Base-by-base conservation (phyloP, 2,888 invertebrate genomes). In the Strigamia crassipes region DNA sequence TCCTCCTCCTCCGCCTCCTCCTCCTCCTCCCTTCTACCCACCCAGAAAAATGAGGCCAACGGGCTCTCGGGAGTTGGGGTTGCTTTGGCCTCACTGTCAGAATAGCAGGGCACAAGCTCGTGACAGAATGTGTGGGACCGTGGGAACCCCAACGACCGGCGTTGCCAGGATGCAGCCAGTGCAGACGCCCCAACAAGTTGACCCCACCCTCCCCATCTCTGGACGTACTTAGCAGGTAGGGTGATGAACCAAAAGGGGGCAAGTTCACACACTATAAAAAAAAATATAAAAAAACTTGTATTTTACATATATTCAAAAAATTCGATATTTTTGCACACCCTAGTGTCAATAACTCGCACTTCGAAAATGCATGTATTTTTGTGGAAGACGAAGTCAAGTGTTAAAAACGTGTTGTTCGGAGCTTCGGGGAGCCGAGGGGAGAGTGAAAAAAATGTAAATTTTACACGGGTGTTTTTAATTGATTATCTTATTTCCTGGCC, bases 41-140 rank as follows among this genome's bases (percentile, higher is more conserved):
- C 13, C 73, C 31, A 27, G 73, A 27, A 73, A 73, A 73, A 73
- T 73, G 73, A 73, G 73, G 73, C 73, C 73, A 73, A 73, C 73
- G 73, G 73, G 73, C 73, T 73, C 73, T 73, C 73, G 73, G 13
- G 27, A 73, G 73, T 31, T 27, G 73, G 61, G 61, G 61, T 66
- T 66, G 61, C 21, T 78, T 78, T 31, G 51, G 51, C 42, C 41
- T 80, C 41, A 21, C 78, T 78, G 78, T 21, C 78, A 78, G 78
- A 78, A 78, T 78, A 38, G 41, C 78, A 78, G 78, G 18, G 42
- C 78, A 38, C 41, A 78, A 38, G 42, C 41, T 38, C 81, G 81
- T 81, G 81, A 81, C 81, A 81, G 81, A 81, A 81, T 81, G 81
- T 66, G 61, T 42, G 81, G 77, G 77, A 81, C 77, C 81, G 81